Evolutionary conservation across 2,797 vertebrate genomes (phyloP), one percentile per base, ranked within the genome.

Genomic region (Microctenopoma lineatum): DNA sequence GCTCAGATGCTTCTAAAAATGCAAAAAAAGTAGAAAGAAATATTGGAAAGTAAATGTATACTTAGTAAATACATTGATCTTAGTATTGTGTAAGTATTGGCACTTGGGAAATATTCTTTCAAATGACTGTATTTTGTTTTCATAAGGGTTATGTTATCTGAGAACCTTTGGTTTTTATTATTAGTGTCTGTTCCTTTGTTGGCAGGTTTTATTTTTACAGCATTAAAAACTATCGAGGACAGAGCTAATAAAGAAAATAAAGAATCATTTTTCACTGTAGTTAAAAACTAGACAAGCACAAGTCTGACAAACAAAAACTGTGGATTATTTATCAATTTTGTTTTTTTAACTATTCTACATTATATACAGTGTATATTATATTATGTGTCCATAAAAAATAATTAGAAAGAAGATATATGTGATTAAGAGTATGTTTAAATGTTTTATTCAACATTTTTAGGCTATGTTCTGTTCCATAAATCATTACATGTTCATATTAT

Each of bases 401-500:
- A 51, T 41, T 36, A 7, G n/a, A 14, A 14, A 21, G 13, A 63
- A 45, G 7, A 67, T 9, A 48, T 13, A 11, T 50, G n/a, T 50
- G 48, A 39, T 1, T 7, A 32, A 41, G 13, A 32, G 29, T 6
- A 32, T 45, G 36, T 54, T 73, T 4, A 27, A n/a, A 32, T 38
- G 18, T 66, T 32, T 70, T 41, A 32, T 32, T 32, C 29, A 32
- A 6, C 29, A 32, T 5, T 32, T 32, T 32, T 32, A 32, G 29
- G 5, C 38, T 7, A 25, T 53, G 50, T 57, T 21, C 34, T 3
- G 34, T 58, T 70, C 59, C 52, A 54, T 51, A 51, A 80, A 79
- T 73, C 66, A 77, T 75, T 60, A 66, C 54, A 58, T 75, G 53
- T 52, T 73, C 75, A 71, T 54, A 42, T 47, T 52, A 38, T 73